Base-by-base conservation (phyloP, 2,888 invertebrate genomes). In the Eristalis pertinax region DNA sequence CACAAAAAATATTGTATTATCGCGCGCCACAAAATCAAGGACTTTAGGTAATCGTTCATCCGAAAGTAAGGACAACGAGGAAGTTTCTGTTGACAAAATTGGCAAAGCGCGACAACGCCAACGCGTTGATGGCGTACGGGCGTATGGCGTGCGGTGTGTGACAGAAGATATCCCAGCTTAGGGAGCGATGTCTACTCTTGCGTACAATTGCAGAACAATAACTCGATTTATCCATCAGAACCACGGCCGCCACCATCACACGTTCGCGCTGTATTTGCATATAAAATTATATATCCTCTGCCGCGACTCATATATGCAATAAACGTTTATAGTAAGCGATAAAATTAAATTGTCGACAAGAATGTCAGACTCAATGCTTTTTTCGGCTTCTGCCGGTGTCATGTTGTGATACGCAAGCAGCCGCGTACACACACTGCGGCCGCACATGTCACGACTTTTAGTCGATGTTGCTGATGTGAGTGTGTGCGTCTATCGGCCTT, bases 281-380 rank as follows among this genome's bases (percentile, higher is more conserved):
- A 78, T 69, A 76, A 68, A 87, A 76, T 72, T 76, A 76, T 69
- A 76, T 83, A 76, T 68, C 76, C 64, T 69, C 64, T 60, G 76
- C 75, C 60, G 26, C 24, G 41, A 43, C 80, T 70, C 73, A 70
- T 76, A 70, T 87, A 79, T 70, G 87, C 72, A 87, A 80, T 87
- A 76, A 84, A 87, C 72, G 80, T 87, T 87, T 84, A 87, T 84
- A 79, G 87, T 83, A 73, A 84, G 73, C 76, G 83, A 87, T 87
- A 87, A 87, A 87, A 87, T 87, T 84, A 87, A 87, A 87, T 83
- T 80, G 87, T 83, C 87, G 79, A 80, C 76, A 84, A 76, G 78
- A 69, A 78, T 60, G 78, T 64, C 70, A 83, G 77, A 65, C 72
- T 83, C 68, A 41, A 81, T 74, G 60, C 29, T 64, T 65, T 50